These are phyloP conservation scores for Drosophila pseudotakahashii DNA, from an alignment of 2,888 invertebrate genomes.

Conservation along the genomic window DNA sequence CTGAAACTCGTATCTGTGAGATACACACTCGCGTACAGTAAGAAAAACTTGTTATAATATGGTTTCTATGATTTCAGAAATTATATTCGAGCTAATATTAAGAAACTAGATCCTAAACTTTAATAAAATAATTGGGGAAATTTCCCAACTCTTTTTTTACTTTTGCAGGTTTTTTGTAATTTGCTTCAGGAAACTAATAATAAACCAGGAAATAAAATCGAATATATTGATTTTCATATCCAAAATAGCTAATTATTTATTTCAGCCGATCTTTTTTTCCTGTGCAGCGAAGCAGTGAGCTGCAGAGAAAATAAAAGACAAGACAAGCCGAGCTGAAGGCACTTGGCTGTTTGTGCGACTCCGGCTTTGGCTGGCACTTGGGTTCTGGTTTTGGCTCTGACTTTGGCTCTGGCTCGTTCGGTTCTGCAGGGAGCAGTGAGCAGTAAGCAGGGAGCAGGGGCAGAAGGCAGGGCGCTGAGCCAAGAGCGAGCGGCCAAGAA, in stretches of 20 bases:
- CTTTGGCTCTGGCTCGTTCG: slow-evolving; percentile 32
- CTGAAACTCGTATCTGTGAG: slow-evolving; percentile 74
- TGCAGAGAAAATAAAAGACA: slow-evolving; percentile 31
- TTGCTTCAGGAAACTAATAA: no score
- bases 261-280: neutral
- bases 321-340: slow-evolving; percentile 26
- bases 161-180: no score
- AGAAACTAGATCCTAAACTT: neutral
- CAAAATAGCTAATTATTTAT: neutral
- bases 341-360: slow-evolving; percentile 47
- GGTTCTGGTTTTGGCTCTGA: slow-evolving; percentile 40
- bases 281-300: slow-evolving; percentile 17
- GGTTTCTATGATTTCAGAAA: neutral
- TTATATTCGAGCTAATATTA: neutral
- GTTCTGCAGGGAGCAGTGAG: slow-evolving; percentile 18
- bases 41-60: neutral
- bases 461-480: slow-evolving; percentile 42
- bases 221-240: no score
- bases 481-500: slow-evolving; percentile 59
- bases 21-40: slow-evolving; percentile 50
- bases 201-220: no score
- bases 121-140: neutral
- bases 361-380: slow-evolving; percentile 50
- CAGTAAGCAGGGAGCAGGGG: slow-evolving; percentile 12
- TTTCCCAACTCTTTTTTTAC: neutral